These are phyloP conservation scores for Phaedon cochleariae DNA, from an alignment of 2,888 invertebrate species.

Conservation along the genomic window DNA sequence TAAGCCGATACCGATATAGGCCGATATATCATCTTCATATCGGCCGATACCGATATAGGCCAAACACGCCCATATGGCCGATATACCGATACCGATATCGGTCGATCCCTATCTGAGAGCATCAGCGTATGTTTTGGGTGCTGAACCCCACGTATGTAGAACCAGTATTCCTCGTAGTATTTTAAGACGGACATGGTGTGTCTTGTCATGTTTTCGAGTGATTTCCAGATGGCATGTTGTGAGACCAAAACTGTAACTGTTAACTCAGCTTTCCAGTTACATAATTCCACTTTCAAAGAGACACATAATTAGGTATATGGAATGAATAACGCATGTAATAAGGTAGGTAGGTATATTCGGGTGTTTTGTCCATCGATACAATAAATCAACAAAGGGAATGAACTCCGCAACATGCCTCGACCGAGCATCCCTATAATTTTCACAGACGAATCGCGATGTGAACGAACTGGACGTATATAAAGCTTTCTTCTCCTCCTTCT, in stretches of 20 bases:
- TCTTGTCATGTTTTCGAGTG: neutral
- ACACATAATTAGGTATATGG: conserved; percentile 11
- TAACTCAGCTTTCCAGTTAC: no score
- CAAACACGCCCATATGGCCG: no score
- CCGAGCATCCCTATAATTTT: conserved; percentile 7
- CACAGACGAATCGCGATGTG: neutral
- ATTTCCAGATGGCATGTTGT: neutral
- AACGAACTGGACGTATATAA: conserved; percentile 3
- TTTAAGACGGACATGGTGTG: no score
- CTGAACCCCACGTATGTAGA: no score
- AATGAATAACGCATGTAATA: conserved; percentile 5
- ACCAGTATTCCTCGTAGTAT: no score
- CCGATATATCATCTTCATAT: no score
- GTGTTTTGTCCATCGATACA: neutral
- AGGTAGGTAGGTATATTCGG: neutral
- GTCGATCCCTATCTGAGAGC: no score
- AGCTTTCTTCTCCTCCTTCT: neutral
- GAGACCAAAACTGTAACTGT: neutral
- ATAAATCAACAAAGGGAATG: conserved; percentile 1
- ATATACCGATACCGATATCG: no score
- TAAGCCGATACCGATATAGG: no score
- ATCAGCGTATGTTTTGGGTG: no score
- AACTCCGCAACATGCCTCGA: neutral
- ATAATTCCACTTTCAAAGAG: neutral
- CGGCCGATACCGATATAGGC: no score